Evolutionary conservation across 2,113 vertebrate genomes (phyloP).

Genomic region (Cynoglossus semilaevis): DNA sequence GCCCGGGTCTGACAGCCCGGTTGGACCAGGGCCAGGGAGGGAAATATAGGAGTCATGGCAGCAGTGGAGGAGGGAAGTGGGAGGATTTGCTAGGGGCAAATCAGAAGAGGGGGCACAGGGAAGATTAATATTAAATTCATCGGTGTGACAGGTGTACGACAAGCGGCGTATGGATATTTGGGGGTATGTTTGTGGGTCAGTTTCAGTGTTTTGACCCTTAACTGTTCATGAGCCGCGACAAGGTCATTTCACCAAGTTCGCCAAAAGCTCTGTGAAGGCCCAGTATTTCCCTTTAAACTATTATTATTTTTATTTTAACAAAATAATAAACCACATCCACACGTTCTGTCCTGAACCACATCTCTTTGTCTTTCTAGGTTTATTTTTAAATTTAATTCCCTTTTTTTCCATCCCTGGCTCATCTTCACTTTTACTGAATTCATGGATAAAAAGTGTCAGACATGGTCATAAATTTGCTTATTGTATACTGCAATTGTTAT

Average conservation of each 20-base stretch:
- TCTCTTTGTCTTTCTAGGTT: conserved; percentile 22
- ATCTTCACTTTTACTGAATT: conserved; percentile 22
- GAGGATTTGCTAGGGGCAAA: background rate
- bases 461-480: conserved; percentile 45
- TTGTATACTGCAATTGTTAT: conserved; percentile 49
- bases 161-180: conserved; percentile 53
- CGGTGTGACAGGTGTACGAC: conserved; percentile 54
- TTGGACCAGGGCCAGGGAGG: conserved; percentile 65
- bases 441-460: conserved; percentile 43
- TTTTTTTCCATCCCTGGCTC: background rate
- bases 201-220: conserved; percentile 46
- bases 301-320: background rate
- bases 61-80: background rate
- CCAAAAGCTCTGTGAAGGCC: conserved; percentile 47
- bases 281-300: conserved; percentile 23
- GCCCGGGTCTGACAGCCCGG: conserved; percentile 67
- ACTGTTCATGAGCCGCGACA: conserved; percentile 56
- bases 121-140: conserved; percentile 67
- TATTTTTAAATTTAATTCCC: conserved; percentile 13
- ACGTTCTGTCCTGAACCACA: background rate
- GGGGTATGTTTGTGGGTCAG: conserved; percentile 48
- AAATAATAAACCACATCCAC: conserved; percentile 44
- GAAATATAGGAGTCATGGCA: conserved; percentile 57
- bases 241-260: conserved; percentile 37
- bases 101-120: conserved; percentile 19